A percentile compares a stretch with the other conserved stretches of the same genome.
These are phyloP conservation scores for Ornithoptera priamus DNA, from an alignment of 2,888 invertebrate genomes.

Conservation along the genomic window DNA sequence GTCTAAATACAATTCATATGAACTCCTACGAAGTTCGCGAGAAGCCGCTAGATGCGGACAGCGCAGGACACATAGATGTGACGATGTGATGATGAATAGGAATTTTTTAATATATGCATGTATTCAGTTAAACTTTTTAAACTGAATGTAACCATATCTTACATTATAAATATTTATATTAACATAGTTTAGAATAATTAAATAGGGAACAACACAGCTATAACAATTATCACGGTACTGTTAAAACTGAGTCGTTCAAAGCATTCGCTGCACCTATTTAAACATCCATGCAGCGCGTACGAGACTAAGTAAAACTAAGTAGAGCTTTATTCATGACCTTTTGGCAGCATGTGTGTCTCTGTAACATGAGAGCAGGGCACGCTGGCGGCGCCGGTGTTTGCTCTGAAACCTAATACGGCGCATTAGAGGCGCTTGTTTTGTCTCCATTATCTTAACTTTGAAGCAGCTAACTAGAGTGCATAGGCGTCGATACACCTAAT, in stretches of 20 bases:
- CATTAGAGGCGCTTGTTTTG: conserved; percentile 76
- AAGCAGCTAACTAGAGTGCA: conserved; percentile 67
- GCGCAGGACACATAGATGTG: too few relatives aligned
- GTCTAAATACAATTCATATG: too few relatives aligned
- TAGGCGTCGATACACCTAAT: conserved; percentile 40
- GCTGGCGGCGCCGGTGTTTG: conserved; percentile 55
- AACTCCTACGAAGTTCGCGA: too few relatives aligned
- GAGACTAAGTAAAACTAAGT: conserved; percentile 52
- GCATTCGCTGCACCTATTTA: conserved; percentile 38
- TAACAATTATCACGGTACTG: conserved; percentile 12
- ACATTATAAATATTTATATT: neutral
- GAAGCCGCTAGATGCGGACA: too few relatives aligned
- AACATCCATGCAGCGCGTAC: conserved; percentile 40
- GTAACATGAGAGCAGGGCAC: conserved; percentile 66
- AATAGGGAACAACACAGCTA: neutral
- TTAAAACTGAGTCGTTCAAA: conserved; percentile 10
- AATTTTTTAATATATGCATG: too few relatives aligned
- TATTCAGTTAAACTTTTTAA: neutral
- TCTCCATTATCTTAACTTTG: conserved; percentile 76
- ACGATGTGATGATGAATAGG: too few relatives aligned
- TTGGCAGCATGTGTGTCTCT: conserved; percentile 60
- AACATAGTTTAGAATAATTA: neutral
- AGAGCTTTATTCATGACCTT: conserved; percentile 69
- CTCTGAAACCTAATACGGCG: conserved; percentile 69
- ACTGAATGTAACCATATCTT: neutral